A percentile compares a stretch with the other conserved stretches of the same genome.
Evolutionary conservation across 1,140 invertebrate species (phyloP).

Genomic region (Sycophaga agraensis): DNA sequence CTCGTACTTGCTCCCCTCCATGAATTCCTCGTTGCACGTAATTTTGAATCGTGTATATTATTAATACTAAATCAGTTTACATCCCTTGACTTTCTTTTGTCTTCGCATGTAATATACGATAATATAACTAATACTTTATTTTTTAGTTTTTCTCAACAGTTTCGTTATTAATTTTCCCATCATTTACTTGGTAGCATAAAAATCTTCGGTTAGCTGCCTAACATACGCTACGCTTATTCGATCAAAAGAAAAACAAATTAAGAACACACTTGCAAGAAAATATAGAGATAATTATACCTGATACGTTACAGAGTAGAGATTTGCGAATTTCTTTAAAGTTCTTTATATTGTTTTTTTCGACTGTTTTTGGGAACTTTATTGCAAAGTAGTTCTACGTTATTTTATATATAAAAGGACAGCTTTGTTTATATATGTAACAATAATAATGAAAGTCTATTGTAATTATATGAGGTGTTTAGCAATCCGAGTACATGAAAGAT

Average conservation of each 20-base stretch:
- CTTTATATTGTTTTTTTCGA: conserved; percentile 16
- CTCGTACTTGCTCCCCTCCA: background rate
- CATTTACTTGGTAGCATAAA: background rate
- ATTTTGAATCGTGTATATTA: background rate
- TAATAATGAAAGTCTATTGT: conserved; percentile 31
- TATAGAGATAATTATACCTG: no score
- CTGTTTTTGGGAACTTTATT: conserved; percentile 28
- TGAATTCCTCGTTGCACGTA: background rate
- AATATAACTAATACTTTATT: no score
- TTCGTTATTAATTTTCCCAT: background rate
- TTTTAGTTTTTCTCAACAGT: background rate
- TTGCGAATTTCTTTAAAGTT: background rate
- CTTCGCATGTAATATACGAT: no score
- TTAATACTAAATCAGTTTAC: background rate
- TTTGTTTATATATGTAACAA: conserved; percentile 27
- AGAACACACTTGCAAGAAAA: no score
- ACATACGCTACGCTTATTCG: background rate
- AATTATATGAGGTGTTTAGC: conserved; percentile 19
- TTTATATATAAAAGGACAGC: conserved; percentile 27
- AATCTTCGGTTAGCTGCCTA: conserved; percentile 3
- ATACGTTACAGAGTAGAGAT: no score
- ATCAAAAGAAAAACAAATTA: conserved; percentile 1
- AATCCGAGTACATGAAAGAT: conserved; percentile 29
- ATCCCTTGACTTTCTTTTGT: background rate
- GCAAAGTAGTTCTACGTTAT: conserved; percentile 23